These are phyloP conservation scores for Manis crassicaudata DNA, from an alignment of 2,797 vertebrate genomes.

Conservation along the genomic window DNA sequence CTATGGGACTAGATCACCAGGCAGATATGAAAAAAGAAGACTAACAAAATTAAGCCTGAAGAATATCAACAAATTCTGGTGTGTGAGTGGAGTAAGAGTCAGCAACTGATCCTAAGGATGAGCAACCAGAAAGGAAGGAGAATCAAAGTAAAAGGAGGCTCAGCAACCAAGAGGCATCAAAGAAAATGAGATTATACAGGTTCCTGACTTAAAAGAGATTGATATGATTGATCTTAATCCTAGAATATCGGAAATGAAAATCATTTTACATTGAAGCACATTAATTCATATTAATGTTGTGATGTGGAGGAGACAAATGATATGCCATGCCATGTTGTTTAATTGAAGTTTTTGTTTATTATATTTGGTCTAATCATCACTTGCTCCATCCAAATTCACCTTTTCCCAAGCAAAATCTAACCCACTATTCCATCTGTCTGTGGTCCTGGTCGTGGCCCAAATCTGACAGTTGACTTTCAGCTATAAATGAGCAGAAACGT, in stretches of 20 bases:
- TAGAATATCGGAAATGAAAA: neutral
- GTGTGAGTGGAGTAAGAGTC: neutral
- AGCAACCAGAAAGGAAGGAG: neutral
- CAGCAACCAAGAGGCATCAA: neutral
- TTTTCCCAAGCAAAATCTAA: neutral
- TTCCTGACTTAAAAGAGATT: neutral
- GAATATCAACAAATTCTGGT: neutral
- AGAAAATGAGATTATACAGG: neutral
- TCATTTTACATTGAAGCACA: neutral
- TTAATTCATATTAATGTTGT: neutral
- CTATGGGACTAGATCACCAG: neutral
- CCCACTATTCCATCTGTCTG: neutral
- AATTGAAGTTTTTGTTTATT: neutral
- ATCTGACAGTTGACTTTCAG: neutral
- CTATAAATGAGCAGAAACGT: neutral
- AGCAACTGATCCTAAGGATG: neutral
- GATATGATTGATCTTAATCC: neutral
- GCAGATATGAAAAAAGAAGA: neutral
- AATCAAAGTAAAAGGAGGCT: neutral
- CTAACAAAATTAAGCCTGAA: neutral
- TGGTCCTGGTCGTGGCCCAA: neutral
- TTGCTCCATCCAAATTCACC: neutral
- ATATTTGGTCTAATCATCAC: neutral
- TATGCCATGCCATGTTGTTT: neutral
- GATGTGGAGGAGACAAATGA: neutral